Evolutionary conservation across 92 coral and sea anemone genomes (phyloP), one percentile per base, ranked within the genome.

Genomic region (Ricordea florida): DNA sequence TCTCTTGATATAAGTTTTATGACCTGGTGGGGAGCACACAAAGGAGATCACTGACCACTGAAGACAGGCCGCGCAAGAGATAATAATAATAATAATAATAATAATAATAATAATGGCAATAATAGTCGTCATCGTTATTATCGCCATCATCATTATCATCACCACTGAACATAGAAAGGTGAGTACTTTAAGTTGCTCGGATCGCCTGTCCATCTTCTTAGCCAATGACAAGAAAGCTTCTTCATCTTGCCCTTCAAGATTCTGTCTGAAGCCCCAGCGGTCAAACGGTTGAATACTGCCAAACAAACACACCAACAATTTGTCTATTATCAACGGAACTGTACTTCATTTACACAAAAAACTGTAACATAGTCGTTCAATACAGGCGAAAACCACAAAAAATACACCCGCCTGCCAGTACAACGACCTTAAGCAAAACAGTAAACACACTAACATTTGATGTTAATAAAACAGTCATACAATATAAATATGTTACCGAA

Each of bases 181-280:
- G 22, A 38, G 16, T 79, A 86, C 98, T 84, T 75, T 93, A 23
- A 93, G 92, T 80, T 90, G 89, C 21, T 86, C 98, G n/a, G 93
- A 90, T 45, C 92, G 63, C 43, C 93, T 83, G 80, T 89, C 88
- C 66, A 96, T 76, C 51, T 93, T 85, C 68, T 86, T 87, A 1
- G 99, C 96, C 38, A 92, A 82, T 7, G 90, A 85, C 10, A 87
- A 80, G 74, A 96, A 86, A 4, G 93, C 92, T 21, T 83, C 96
- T 63, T 91, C 97, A 31, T 96, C 99, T 32, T 90, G 85, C n/a
- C 93, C 85, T 6, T 89, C 91, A 20, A 93, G 90, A 44, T 79
- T 92, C 74, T 93, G 97, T 18, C 79, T 72, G 62, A 96, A 96
- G 23, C 99, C 99, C 92, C 97, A 96, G 10, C 85, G 91, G 69